Evolutionary conservation across 1,140 invertebrate genomes (phyloP).

Genomic region (Cyphomyrmex costatus): DNA sequence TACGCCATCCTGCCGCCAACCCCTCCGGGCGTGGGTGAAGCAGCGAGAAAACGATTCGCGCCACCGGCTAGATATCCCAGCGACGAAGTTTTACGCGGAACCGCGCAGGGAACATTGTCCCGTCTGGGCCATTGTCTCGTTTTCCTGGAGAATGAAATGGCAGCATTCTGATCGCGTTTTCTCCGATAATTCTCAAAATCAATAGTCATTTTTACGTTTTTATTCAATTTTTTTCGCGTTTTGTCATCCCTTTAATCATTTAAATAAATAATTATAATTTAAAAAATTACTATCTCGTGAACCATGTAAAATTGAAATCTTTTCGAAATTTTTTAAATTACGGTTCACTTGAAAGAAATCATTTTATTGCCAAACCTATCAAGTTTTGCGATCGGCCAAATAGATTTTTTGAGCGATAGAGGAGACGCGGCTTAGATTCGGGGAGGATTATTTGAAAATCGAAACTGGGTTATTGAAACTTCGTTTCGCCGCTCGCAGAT

Average conservation of each 20-base stretch:
- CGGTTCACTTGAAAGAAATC: conserved; percentile 49
- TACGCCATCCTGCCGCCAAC: conserved; percentile 48
- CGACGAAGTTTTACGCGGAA: conserved; percentile 51
- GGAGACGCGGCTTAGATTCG: conserved; percentile 58
- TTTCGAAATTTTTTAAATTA: conserved; percentile 35
- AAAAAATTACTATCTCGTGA: not conserved
- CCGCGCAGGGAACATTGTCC: conserved; percentile 38
- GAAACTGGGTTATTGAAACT: conserved; percentile 65
- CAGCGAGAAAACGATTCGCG: conserved; percentile 78
- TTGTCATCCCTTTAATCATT: not conserved
- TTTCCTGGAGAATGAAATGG: conserved; percentile 46
- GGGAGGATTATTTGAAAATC: conserved; percentile 64
- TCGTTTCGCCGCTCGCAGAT: conserved; percentile 53
- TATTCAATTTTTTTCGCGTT: too few species aligned
- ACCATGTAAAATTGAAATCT: conserved; percentile 39
- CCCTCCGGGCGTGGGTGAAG: conserved; percentile 72
- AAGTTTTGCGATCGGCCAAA: conserved; percentile 49
- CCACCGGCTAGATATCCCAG: conserved; percentile 62
- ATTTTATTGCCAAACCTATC: conserved; percentile 60
- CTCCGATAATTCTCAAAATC: not conserved
- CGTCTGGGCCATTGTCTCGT: conserved; percentile 43
- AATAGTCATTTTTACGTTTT: not conserved
- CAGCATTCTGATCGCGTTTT: conserved; percentile 5
- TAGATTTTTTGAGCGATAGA: conserved; percentile 61
- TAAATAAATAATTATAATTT: conserved; percentile 5